Percentiles rank a stretch among this genome's conserved stretches.
These are phyloP conservation scores for Opisthocomus hoazin DNA, from an alignment of 2,113 vertebrate species.

Conservation along the genomic window DNA sequence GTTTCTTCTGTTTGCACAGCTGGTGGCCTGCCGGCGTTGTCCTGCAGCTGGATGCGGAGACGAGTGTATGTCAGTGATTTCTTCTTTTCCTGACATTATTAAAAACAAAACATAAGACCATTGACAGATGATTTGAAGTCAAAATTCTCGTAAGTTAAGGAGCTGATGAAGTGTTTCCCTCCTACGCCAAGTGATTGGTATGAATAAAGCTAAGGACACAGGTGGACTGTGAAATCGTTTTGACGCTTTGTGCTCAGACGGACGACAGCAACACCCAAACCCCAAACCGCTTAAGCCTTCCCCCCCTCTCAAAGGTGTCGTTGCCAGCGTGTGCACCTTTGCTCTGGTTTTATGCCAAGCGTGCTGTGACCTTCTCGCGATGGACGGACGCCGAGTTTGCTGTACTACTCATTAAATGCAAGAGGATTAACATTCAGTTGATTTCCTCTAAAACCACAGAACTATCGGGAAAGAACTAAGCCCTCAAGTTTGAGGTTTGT, in stretches of 20 bases:
- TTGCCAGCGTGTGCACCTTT: not conserved
- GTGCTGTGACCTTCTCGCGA: not conserved
- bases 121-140: not conserved
- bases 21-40: not conserved
- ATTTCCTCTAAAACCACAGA: constrained; percentile 52
- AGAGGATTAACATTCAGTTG: constrained; percentile 58
- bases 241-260: not conserved
- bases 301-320: not conserved
- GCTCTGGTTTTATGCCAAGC: not conserved
- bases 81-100: not conserved
- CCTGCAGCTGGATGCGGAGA: not conserved
- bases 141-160: rapidly evolving
- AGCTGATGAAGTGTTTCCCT: not conserved
- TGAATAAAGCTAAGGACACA: not conserved
- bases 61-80: not conserved
- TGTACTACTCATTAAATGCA: constrained; percentile 12
- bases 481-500: constrained; percentile 49
- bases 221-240: not conserved
- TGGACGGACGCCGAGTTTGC: not conserved
- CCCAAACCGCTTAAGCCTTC: not conserved
- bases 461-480: constrained; percentile 60
- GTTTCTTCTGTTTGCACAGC: not conserved
- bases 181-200: not conserved
- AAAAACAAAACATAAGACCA: not conserved
- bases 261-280: not conserved